These are phyloP conservation scores for Ciconia nigra DNA, from an alignment of 2,797 vertebrate species.

Conservation along the genomic window DNA sequence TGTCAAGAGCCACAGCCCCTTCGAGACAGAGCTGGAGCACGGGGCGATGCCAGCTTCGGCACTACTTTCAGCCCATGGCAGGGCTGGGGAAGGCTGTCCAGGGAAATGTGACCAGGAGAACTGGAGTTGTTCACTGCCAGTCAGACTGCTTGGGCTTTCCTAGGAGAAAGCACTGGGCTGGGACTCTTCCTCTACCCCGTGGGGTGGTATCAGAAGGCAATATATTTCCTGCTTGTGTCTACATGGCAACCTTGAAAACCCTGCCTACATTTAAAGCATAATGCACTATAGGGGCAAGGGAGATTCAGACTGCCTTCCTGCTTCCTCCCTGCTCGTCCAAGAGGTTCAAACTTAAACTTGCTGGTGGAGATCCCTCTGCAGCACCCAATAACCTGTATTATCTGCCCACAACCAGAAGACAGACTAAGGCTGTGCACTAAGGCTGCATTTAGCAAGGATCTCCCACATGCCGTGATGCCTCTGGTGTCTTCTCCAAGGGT, in stretches of 20 bases:
- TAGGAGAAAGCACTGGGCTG: not conserved
- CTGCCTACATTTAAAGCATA: not conserved
- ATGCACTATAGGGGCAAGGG: not conserved
- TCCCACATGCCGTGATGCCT: fast-evolving
- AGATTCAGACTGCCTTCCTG: not conserved
- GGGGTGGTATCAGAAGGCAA: no score
- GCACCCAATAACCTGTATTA: not conserved
- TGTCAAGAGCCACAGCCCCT: not conserved
- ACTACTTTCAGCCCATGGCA: not conserved
- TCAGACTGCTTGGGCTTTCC: fast-evolving
- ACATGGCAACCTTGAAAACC: not conserved
- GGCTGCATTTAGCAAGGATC: not conserved
- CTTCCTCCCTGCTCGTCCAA: not conserved
- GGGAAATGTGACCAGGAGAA: not conserved
- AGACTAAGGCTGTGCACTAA: not conserved
- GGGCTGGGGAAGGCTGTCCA: not conserved
- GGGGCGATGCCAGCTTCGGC: fast-evolving
- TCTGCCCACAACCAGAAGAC: not conserved
- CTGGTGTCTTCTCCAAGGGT: not conserved
- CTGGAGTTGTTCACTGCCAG: fast-evolving
- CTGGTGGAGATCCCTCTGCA: not conserved
- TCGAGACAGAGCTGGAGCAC: not conserved
- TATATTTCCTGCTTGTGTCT: not conserved
- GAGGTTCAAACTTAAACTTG: not conserved
- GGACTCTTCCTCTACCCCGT: fast-evolving